Evolutionary conservation across 2,797 vertebrate genomes (phyloP), one percentile per base, ranked within the genome.

Genomic region (Caiman crocodilus): DNA sequence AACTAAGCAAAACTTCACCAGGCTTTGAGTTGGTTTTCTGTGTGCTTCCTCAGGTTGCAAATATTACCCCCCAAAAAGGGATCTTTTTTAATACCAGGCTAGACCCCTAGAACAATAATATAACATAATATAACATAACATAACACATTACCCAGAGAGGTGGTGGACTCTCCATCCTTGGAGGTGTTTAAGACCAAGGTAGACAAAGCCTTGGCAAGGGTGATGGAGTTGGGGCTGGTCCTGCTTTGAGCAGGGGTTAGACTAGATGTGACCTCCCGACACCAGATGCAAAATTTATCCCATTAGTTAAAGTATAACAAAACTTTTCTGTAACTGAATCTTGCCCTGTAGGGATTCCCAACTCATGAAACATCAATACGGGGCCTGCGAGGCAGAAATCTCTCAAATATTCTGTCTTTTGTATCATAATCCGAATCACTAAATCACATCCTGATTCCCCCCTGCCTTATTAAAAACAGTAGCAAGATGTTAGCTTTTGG

Each of bases 291-390:
- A 25, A 42, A 42, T 50, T 15, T 25, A 73, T 50, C 42, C 42
- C 42, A 50, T 50, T 73, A 25, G 25, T 42, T 76, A 91, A 79
- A 85, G 69, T 30, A 4, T 79, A 81, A 69, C 79, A 89, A 57
- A 78, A 91, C 92, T 93, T 82, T 65, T 21, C 15, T 91, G 3
- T 81, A 78, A 42, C 42, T 35, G 65, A 89, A 82, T 94, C 81
- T 94, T 1, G 0, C 61, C 56, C 2, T 80, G 7, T 0, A 77
- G 71, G 14, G 59, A 59, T 20, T 77, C 55, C 42, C 21, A 86
- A 32, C 56, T 58, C 75, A 58, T 79, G 90, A 57, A 86, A 71
- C 7, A 7, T n/a, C 25, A 14, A 42, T 42, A 25, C 35, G 16
- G 23, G 69, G 21, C 14, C 7, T 73, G 14, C 35, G 3, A 26